Base-by-base conservation (phyloP, 23 tunicate genomes). In the Styela clava region DNA sequence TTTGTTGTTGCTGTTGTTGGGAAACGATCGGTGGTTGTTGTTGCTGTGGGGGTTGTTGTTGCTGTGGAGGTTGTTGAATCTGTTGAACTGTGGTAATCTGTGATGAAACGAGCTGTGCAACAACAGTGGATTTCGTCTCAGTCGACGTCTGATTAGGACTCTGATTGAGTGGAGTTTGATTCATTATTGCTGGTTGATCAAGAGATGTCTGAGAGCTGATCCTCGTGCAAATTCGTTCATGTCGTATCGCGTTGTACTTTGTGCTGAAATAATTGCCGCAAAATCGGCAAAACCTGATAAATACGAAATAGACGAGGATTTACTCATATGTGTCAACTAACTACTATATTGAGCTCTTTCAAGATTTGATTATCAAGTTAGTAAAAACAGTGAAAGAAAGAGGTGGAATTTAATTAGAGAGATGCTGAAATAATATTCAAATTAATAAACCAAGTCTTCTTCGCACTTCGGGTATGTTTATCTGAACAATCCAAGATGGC, bases 181-280 rank as follows among this genome's bases (percentile, higher is more conserved):
- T 76, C 22, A n/a, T 12, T 20, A 21, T 26, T 16, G 32, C 65
- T 19, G 29, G 24, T 22, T 29, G 24, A 0, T 24, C 31, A n/a
- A 76, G 21, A 20, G 30, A 16, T 29, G 65, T 24, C 65, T 44
- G 81, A 16, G 71, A 25, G 1, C 70, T 85, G 24, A 85, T 79
- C 69, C 90, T 68, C 1, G 89, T 84, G 64, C 98, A 93, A 33
- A 93, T 93, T 68, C 85, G 88, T 62, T 93, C 98, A 63, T 93
- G 98, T 31, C 98, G 85, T 24, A 80, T 85, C 0, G 98, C 98
- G 74, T 93, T 93, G 91, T 88, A 93, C 62, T 93, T 93, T 25
- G 98, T 89, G 56, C 93, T 87, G 74, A 93, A 93, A 63, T 93
- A 93, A 69, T 88, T 93, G 19, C 89, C 89, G 69, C 98, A 93